A percentile compares a stretch with the other conserved stretches of the same genome.
Evolutionary conservation across 2,888 invertebrate genomes (phyloP).

Genomic region (Limnephilus lunatus): DNA sequence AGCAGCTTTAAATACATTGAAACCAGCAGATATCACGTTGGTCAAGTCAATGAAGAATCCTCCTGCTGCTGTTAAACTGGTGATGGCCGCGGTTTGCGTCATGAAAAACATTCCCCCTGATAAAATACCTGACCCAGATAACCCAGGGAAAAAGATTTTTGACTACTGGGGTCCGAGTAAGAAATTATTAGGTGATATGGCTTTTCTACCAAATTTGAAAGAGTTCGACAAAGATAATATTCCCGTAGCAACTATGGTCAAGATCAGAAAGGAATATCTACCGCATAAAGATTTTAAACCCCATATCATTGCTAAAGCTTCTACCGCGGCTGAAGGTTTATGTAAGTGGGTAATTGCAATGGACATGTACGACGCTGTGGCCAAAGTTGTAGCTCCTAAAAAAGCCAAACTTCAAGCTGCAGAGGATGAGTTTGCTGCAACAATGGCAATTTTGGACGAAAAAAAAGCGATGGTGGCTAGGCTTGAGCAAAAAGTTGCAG

Average conservation of each 20-base stretch:
- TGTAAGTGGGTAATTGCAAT: slow-evolving; percentile 95
- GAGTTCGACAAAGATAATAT: slow-evolving; percentile 93
- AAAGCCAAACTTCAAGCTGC: slow-evolving; percentile 88
- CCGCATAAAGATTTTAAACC: slow-evolving; percentile 89
- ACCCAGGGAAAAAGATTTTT: slow-evolving; percentile 81
- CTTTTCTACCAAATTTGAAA: slow-evolving; percentile 84
- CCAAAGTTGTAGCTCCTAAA: slow-evolving; percentile 90
- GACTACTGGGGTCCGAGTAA: slow-evolving; percentile 94
- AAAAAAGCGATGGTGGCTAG: slow-evolving; percentile 88
- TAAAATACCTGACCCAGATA: slow-evolving; percentile 84
- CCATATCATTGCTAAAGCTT: slow-evolving; percentile 89
- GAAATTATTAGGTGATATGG: slow-evolving; percentile 87
- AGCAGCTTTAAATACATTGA: slow-evolving; percentile 88
- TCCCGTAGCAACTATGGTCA: slow-evolving; percentile 83
- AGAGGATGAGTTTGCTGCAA: slow-evolving; percentile 87
- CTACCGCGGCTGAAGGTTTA: slow-evolving; percentile 94
- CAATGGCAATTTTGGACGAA: slow-evolving; percentile 90
- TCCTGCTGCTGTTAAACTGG: slow-evolving; percentile 87
- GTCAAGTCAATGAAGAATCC: slow-evolving; percentile 95
- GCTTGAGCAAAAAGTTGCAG: slow-evolving; percentile 86
- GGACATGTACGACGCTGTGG: slow-evolving; percentile 91
- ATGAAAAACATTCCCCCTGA: slow-evolving; percentile 89
- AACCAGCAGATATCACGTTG: slow-evolving; percentile 89
- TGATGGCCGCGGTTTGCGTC: slow-evolving; percentile 94
- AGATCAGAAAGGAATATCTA: slow-evolving; percentile 86